phyloP scores from a whole-genome alignment of 2,888 invertebrate species.

The Aplocera efformata region DNA sequence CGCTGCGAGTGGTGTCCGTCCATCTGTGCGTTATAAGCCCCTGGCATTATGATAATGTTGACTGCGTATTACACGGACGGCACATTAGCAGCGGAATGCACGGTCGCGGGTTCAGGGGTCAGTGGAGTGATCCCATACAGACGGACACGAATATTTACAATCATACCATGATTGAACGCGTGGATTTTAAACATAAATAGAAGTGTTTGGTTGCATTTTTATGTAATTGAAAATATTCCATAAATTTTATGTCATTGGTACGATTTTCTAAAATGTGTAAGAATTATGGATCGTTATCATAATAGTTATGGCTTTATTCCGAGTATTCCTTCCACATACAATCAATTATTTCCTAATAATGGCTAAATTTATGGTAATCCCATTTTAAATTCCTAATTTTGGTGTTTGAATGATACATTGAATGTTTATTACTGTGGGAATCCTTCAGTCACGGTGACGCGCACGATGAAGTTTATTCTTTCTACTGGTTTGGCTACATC shows the following conservation, averaged over 20 bases:
- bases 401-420: conserved; percentile 2
- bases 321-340: no score
- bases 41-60: neutral
- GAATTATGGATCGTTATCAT: conserved; percentile 1
- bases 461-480: no score
- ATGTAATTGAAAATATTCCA: no score
- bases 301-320: conserved; percentile 9
- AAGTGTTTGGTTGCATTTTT: neutral
- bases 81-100: conserved; percentile 7
- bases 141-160: conserved; percentile 1
- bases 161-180: conserved; percentile 7
- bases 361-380: conserved; percentile 7
- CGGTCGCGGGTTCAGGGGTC: conserved; percentile 10
- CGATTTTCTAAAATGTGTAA: neutral
- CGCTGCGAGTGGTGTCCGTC: no score
- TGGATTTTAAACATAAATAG: conserved; percentile 9
- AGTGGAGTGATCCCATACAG: conserved; percentile 10
- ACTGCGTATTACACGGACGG: neutral
- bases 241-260: no score
- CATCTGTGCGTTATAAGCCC: no score
- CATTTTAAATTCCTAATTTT: conserved; percentile 8
- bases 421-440: conserved; percentile 8
- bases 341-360: neutral
- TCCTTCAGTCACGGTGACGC: no score
- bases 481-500: no score